Evolutionary conservation across 2,113 vertebrate species (phyloP), one percentile per base, ranked within the genome.

Genomic region (Merops nubicus): DNA sequence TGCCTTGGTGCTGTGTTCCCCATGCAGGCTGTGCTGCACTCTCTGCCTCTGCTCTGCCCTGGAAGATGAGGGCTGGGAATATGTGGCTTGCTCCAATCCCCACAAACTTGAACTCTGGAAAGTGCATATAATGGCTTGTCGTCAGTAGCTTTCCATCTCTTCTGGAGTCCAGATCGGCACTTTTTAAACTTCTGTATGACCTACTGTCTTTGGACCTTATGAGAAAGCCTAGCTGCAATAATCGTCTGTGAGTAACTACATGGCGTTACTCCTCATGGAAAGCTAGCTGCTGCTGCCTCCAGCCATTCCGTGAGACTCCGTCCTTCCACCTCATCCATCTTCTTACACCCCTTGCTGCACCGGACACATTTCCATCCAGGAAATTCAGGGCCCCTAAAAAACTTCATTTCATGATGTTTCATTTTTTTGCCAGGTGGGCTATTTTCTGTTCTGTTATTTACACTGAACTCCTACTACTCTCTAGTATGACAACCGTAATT

Each of bases 291-390:
- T 75, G 69, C 82, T 89, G 84, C 63, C 89, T 94, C 87, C 85
- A 89, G 56, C 65, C 56, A 22, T 64, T 93, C 40, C 3, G 48
- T 70, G 75, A 91, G 78, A 59, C 91, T 96, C 68, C 6, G 2
- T 82, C 76, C 93, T 96, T 96, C 95, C 86, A 96, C 91, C 76
- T 95, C 93, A 95, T 79, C 69, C 69, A 69, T 94, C 93, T 95
- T 91, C 73, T 62, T 89, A 94, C 0, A 0, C 54, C 43, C 73
- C 33, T 96, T 79, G 73, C 56, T 95, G 47, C 84, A 87, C 45
- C 1, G 42, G 77, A 94, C 92, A 72, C 13, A 0, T 96, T 97
- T 96, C 93, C 86, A 92, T 96, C 80, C 92, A 94, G 93, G 93
- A 95, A 92, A 87, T 31, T 91, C 72, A 78, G 79, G 91, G 79